Conservation (phyloP, 2,888 invertebrate genomes). For the Melieria picta region DNA sequence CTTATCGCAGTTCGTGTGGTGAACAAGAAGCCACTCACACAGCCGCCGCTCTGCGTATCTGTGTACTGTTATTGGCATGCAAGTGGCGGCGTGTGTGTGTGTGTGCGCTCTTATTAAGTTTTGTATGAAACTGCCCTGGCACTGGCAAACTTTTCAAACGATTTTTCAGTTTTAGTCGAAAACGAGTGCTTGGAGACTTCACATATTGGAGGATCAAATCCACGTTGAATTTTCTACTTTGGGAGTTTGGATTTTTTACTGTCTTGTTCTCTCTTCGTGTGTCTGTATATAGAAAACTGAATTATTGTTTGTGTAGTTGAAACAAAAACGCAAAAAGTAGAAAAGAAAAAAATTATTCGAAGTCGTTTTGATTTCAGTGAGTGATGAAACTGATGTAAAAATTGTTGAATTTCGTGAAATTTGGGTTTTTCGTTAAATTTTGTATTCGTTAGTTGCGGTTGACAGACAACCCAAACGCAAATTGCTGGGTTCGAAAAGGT, state of each 20-base stretch:
- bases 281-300: constrained; percentile 21
- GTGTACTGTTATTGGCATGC: not conserved
- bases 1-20: not conserved
- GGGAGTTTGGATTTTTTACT: constrained; percentile 29
- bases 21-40: constrained; percentile 17
- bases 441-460: not conserved
- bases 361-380: constrained; percentile 16
- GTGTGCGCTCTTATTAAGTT: constrained; percentile 6
- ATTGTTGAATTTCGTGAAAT: constrained; percentile 25
- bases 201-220: constrained; percentile 65
- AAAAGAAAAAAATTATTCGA: constrained; percentile 18
- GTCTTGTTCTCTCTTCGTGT: constrained; percentile 30
- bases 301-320: constrained; percentile 19
- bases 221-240: constrained; percentile 56
- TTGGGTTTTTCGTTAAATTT: constrained; percentile 24
- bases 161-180: constrained; percentile 50
- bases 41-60: not conserved
- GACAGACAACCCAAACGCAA: too few species aligned
- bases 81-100: not conserved
- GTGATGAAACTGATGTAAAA: constrained; percentile 18
- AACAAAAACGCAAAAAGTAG: not conserved
- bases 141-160: constrained; percentile 42
- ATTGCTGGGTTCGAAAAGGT: too few species aligned
- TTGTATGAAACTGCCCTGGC: constrained; percentile 24
- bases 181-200: constrained; percentile 65